Evolutionary conservation across 2,113 vertebrate genomes (phyloP).

Genomic region (rat (Rattus norvegicus)): DNA sequence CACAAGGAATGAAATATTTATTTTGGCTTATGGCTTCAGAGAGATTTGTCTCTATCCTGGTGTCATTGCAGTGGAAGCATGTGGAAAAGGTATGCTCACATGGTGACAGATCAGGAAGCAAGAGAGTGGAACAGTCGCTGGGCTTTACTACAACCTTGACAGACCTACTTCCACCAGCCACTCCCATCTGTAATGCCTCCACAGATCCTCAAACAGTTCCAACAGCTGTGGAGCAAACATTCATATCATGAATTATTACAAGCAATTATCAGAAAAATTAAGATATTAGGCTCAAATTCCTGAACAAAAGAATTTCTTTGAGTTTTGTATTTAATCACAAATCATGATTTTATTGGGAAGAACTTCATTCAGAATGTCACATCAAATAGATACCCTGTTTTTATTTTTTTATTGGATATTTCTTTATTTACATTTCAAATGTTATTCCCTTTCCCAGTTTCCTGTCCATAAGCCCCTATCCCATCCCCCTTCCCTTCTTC

Average conservation of each 20-base stretch:
- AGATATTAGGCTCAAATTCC: neutral
- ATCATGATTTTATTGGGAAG: neutral
- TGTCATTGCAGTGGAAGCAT: too few relatives aligned
- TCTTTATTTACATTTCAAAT: too few relatives aligned
- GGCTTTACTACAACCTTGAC: neutral
- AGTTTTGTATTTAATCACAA: slow-evolving; percentile 49
- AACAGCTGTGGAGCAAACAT: neutral
- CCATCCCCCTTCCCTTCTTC: too few relatives aligned
- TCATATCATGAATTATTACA: neutral
- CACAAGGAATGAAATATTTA: too few relatives aligned
- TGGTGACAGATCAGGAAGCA: neutral
- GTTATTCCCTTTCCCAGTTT: too few relatives aligned
- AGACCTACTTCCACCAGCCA: neutral
- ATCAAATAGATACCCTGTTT: neutral
- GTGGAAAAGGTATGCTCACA: neutral
- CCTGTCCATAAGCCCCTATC: too few relatives aligned
- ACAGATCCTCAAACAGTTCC: neutral
- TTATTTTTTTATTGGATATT: too few relatives aligned
- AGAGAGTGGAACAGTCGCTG: neutral
- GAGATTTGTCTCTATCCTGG: neutral
- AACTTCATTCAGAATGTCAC: neutral
- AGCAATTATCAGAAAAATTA: neutral
- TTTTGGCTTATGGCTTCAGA: neutral
- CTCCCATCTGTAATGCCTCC: neutral
- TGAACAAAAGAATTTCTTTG: neutral